Percentiles rank a stretch among this genome's conserved stretches.
phyloP scores from a whole-genome alignment of 1,140 invertebrate species.

The Agraylea sexmaculata region DNA sequence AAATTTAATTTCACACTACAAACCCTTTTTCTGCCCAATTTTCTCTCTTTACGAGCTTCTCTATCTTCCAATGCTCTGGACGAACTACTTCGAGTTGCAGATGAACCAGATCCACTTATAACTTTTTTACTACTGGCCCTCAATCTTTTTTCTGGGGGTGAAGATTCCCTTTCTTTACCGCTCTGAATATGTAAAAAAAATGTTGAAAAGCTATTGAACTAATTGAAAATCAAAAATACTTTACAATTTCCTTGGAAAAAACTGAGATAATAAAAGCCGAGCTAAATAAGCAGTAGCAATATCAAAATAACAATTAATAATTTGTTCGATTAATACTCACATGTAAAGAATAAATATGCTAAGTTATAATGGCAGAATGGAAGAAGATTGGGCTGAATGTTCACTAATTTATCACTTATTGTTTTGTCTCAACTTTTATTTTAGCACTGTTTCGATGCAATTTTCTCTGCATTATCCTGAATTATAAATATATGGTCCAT shows the following conservation, averaged over 20 bases:
- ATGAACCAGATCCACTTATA: conserved; percentile 46
- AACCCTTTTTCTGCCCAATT: conserved; percentile 61
- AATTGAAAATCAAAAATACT: too few relatives aligned
- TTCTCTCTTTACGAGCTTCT: conserved; percentile 62
- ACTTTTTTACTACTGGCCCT: conserved; percentile 51
- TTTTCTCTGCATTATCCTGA: too few relatives aligned
- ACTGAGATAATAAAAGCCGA: conserved; percentile 10
- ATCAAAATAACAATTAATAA: conserved; percentile 4
- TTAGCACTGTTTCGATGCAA: too few relatives aligned
- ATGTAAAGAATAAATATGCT: conserved; percentile 9
- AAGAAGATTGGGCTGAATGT: conserved; percentile 21
- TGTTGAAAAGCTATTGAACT: too few relatives aligned
- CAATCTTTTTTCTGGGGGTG: conserved; percentile 38
- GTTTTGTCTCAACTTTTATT: too few relatives aligned
- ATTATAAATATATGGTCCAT: too few relatives aligned
- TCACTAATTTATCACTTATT: conserved; percentile 1
- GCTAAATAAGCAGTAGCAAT: conserved; percentile 1
- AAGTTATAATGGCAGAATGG: conserved; percentile 17
- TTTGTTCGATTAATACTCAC: conserved; percentile 9
- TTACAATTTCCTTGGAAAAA: background rate
- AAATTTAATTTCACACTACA: conserved; percentile 21
- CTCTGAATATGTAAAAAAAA: conserved; percentile 35
- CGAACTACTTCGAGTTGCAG: conserved; percentile 25
- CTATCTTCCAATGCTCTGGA: conserved; percentile 48
- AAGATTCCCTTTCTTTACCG: conserved; percentile 34